Base-by-base conservation (phyloP, 2,113 vertebrate species). In the Neotragus pygmaeus region DNA sequence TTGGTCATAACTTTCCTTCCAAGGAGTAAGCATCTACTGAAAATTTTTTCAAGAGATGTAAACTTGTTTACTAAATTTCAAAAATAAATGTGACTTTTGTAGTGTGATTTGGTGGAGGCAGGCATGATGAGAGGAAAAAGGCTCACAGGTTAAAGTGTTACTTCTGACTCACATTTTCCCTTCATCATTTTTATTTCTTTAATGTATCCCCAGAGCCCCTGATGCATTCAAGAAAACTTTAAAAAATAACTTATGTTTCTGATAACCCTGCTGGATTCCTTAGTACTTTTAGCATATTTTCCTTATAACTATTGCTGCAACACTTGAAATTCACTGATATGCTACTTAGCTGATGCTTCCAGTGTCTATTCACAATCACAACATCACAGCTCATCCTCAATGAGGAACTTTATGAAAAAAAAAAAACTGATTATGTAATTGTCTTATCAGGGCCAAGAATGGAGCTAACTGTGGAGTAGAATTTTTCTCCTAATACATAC, bases 61-160 rank as follows among this genome's bases (percentile, higher is more conserved):
- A 78, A 43, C 64, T 94, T 96, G 81, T 81, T 97, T 85, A 78
- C 28, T 49, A 55, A 83, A 75, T 47, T 92, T 96, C 21, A 94
- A 83, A 95, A 96, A 55, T 86, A 81, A 93, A 89, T 27, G 3
- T n/a, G 78, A 89, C 36, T 53, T 96, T 47, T 73, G 33, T 88
- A 89, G 58, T 58, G 64, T 58, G 66, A 80, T 87, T 73, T 57
- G 39, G 36, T 80, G 60, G 53, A 53, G 82, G 30, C 30, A 88
- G 90, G 92, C 25, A 93, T 77, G n/a, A 70, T 83, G 49, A 73
- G 70, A 81, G 10, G 70, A 64, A 43, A 83, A 88, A 84, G 9
- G 60, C n/a, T 83, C 30, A 30, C 27, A 62, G 84, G 80, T 85
- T 53, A 84, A 88, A 89, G 57, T 11, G 17, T 90, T 93, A 81